These are phyloP conservation scores for Morus bassanus DNA, from an alignment of 2,797 vertebrate genomes.

Conservation along the genomic window DNA sequence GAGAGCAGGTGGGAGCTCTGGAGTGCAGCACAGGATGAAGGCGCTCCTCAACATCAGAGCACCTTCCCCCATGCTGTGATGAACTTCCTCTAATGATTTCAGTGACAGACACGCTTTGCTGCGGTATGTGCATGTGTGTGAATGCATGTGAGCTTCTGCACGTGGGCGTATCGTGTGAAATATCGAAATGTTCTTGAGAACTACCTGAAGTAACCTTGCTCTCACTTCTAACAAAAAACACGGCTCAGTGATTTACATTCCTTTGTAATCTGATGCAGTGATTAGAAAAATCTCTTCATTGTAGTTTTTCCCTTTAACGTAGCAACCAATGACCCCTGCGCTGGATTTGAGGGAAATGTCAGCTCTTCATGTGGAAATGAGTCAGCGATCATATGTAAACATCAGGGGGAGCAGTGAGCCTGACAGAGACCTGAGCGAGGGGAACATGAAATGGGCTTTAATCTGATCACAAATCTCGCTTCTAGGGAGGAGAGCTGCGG, in stretches of 20 bases:
- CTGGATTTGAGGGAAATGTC: conserved; percentile 30
- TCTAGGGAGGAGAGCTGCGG: not conserved
- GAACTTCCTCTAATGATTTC: not conserved
- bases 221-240: not conserved
- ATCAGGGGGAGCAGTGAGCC: not conserved
- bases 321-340: not conserved
- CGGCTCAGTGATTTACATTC: conserved; percentile 41
- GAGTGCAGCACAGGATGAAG: not conserved
- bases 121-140: rapidly evolving
- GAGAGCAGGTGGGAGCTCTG: not conserved
- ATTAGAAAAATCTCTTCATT: conserved; percentile 48
- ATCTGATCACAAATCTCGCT: conserved; percentile 17
- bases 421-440: not conserved
- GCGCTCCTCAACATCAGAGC: not conserved
- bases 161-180: not conserved
- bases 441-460: conserved; percentile 50
- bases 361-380: conserved; percentile 62
- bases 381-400: conserved; percentile 1
- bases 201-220: conserved; percentile 35
- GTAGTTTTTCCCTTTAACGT: conserved; percentile 16
- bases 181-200: not conserved
- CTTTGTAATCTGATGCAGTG: conserved; percentile 49
- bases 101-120: rapidly evolving
- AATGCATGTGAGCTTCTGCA: not conserved
- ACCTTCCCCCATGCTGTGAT: not conserved